Evolutionary conservation across 2,797 vertebrate genomes (phyloP).

Genomic region (Chrysocyon brachyurus): DNA sequence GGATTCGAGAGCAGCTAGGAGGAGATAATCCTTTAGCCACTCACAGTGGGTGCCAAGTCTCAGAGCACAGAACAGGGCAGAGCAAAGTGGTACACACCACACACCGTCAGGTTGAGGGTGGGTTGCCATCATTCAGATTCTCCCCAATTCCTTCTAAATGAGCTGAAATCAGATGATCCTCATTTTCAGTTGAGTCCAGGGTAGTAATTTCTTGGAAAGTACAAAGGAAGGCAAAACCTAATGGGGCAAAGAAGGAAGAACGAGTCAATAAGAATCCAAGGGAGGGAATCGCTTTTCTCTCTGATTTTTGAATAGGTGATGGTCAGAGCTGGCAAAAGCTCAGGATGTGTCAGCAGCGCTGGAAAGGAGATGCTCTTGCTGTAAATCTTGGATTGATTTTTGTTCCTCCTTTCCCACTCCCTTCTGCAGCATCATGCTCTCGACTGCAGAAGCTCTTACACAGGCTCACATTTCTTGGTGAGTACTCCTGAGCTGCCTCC

Average conservation of each 20-base stretch:
- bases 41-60: background rate
- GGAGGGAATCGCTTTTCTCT: background rate
- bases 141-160: background rate
- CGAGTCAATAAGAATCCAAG: background rate
- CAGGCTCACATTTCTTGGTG: background rate
- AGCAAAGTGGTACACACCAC: background rate
- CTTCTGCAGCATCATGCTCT: fast-evolving
- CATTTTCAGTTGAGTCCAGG: background rate
- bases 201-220: background rate
- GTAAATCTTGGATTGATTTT: background rate
- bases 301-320: background rate
- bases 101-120: fast-evolving
- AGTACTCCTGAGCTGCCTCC: fast-evolving
- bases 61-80: background rate
- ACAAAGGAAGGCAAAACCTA: background rate
- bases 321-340: conserved; percentile 26
- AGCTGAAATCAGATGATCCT: background rate
- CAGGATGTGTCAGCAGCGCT: background rate
- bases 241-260: background rate
- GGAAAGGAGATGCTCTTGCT: background rate
- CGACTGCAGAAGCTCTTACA: fast-evolving
- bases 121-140: too few species aligned
- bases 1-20: background rate
- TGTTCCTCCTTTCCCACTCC: background rate
- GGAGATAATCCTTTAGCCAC: background rate